These are phyloP conservation scores for Malthinus seriepunctatus DNA, from an alignment of 2,888 invertebrate species.

Conservation along the genomic window DNA sequence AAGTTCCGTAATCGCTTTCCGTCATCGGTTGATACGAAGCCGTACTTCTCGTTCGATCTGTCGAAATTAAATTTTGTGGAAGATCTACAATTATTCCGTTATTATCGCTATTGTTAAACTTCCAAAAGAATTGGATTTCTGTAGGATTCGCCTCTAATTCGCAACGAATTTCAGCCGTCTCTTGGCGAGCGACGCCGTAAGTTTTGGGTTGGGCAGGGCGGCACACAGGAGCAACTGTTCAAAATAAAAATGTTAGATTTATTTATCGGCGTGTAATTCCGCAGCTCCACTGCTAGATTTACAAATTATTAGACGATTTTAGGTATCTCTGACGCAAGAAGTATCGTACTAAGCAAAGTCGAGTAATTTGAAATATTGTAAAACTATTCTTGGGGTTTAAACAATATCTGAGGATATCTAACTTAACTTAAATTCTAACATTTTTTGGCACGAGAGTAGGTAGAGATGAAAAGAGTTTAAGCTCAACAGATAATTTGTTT, in stretches of 20 bases:
- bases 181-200: conserved; percentile 75
- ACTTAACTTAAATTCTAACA: too few relatives aligned
- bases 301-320: background rate
- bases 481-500: too few relatives aligned
- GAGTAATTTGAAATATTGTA: too few relatives aligned
- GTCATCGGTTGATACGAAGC: conserved; percentile 74
- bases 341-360: background rate
- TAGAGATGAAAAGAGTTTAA: too few relatives aligned
- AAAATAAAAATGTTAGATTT: conserved; percentile 4
- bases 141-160: conserved; percentile 74
- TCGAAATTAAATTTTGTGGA: conserved; percentile 63
- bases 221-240: conserved; percentile 74
- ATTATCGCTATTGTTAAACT: conserved; percentile 69
- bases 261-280: background rate
- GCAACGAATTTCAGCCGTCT: conserved; percentile 70
- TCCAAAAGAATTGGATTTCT: conserved; percentile 72
- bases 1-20: conserved; percentile 73
- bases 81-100: conserved; percentile 69
- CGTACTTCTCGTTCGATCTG: conserved; percentile 66
- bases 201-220: conserved; percentile 68
- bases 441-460: too few relatives aligned
- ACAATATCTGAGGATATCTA: too few relatives aligned
- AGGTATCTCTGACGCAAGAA: background rate
- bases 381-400: too few relatives aligned
- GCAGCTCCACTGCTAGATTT: too few relatives aligned